A percentile compares a stretch with the other conserved stretches of the same genome.
phyloP scores from a whole-genome alignment of 1,140 invertebrate genomes.

The Pseudomyrmex gracilis region DNA sequence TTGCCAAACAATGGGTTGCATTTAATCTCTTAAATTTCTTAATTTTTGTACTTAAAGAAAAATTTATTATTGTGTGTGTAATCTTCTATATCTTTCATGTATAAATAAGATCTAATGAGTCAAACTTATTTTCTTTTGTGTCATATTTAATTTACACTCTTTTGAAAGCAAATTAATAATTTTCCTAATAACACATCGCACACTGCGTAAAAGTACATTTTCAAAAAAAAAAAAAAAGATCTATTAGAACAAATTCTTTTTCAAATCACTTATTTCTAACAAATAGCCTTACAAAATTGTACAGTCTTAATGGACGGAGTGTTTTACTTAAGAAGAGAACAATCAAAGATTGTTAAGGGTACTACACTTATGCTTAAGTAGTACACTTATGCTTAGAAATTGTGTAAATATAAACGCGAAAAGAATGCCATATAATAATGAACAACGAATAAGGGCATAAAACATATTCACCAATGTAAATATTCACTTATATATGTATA shows the following conservation, averaged over 20 bases:
- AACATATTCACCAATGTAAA: slow-evolving; percentile 40
- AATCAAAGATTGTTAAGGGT: slow-evolving; percentile 76
- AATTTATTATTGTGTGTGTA: not conserved
- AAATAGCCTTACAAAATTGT: slow-evolving; percentile 18
- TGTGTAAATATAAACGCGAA: slow-evolving; percentile 79
- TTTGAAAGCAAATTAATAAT: not conserved
- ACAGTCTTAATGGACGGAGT: not conserved
- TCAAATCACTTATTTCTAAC: not conserved
- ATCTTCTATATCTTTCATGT: not conserved
- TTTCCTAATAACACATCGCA: slow-evolving; percentile 8
- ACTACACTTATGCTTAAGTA: slow-evolving; percentile 63
- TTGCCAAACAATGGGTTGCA: slow-evolving; percentile 16
- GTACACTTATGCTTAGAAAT: slow-evolving; percentile 63
- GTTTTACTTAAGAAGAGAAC: slow-evolving; percentile 63
- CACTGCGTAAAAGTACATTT: not conserved
- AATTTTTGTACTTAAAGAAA: not conserved
- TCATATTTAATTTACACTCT: not conserved
- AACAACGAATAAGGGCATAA: slow-evolving; percentile 46
- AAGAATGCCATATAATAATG: slow-evolving; percentile 56
- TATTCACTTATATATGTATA: slow-evolving; percentile 45
- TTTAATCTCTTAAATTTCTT: slow-evolving; percentile 11
- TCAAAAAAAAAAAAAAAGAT: not conserved
- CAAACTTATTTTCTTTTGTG: not conserved
- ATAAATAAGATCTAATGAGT: not conserved
- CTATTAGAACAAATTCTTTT: too few relatives aligned